Percentiles rank a stretch among this genome's conserved stretches.
Evolutionary conservation across 2,113 vertebrate genomes (phyloP).

Genomic region (Capra hircus): DNA sequence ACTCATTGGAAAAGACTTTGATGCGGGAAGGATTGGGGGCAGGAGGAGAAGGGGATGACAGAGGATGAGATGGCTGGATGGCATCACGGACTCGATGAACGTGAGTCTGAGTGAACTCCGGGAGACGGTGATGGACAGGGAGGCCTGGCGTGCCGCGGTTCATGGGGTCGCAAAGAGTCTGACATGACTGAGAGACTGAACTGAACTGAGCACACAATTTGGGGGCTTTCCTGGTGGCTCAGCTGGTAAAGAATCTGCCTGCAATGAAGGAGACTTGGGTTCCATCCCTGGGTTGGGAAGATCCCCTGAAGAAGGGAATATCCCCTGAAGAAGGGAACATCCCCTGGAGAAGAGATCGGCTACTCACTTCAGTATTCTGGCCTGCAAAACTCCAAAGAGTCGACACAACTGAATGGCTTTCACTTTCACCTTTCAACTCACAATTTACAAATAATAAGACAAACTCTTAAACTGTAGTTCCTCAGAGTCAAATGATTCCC

Average conservation of each 20-base stretch:
- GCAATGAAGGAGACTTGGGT: neutral
- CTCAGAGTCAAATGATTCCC: neutral
- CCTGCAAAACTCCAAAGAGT: neutral
- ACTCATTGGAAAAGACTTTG: too few species aligned
- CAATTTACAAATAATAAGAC: neutral
- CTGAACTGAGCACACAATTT: neutral
- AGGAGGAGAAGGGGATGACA: neutral
- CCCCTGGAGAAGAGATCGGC: neutral
- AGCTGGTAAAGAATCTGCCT: neutral
- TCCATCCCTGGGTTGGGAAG: neutral
- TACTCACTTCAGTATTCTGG: neutral
- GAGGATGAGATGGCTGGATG: neutral
- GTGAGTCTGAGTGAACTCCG: neutral
- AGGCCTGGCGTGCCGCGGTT: neutral
- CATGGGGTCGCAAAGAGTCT: neutral
- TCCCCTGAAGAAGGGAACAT: neutral
- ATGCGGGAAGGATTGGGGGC: neutral
- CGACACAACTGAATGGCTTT: neutral
- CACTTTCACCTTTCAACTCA: neutral
- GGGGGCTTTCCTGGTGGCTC: neutral
- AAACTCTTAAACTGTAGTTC: neutral
- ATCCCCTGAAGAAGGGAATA: neutral
- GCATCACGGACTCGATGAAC: neutral
- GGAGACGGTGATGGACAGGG: neutral
- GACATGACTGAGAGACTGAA: rapidly evolving